Conservation (phyloP, 2,888 invertebrate species). For the Vesta saturnalis region DNA sequence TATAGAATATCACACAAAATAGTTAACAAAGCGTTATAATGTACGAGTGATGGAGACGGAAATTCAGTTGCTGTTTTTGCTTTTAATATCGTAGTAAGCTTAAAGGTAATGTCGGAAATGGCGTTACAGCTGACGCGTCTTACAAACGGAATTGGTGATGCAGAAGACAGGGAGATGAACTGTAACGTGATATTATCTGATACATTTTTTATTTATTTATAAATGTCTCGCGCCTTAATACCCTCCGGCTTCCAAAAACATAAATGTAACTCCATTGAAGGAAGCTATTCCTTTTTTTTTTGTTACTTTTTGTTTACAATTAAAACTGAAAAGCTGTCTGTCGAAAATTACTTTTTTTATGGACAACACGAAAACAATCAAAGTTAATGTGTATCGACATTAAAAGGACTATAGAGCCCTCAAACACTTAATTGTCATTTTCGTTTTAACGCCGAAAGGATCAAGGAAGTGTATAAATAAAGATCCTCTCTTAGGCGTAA, state of each 20-base stretch:
- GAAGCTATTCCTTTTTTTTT: too few species aligned
- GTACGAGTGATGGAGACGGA: slow-evolving; percentile 9
- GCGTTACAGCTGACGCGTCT: slow-evolving; percentile 31
- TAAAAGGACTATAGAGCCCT: slow-evolving; percentile 18
- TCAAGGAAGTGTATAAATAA: slow-evolving; percentile 41
- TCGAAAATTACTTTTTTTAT: too few species aligned
- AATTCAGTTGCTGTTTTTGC: slow-evolving; percentile 17
- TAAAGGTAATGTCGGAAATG: slow-evolving; percentile 28
- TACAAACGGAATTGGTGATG: slow-evolving; percentile 42
- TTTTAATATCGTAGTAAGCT: not conserved
- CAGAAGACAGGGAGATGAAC: slow-evolving; percentile 40
- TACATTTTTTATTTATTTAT: slow-evolving; percentile 45
- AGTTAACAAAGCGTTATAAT: slow-evolving; percentile 1
- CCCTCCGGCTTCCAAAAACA: slow-evolving; percentile 19
- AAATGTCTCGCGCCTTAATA: slow-evolving; percentile 36
- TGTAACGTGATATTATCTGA: slow-evolving; percentile 44
- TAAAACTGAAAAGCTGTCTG: not conserved
- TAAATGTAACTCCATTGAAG: slow-evolving; percentile 1
- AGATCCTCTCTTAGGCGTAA: slow-evolving; percentile 38
- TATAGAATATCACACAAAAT: slow-evolving; percentile 12
- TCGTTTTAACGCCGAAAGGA: slow-evolving; percentile 26
- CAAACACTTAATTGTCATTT: slow-evolving; percentile 33
- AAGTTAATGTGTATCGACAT: slow-evolving; percentile 2
- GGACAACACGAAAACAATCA: too few species aligned
- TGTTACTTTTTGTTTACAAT: slow-evolving; percentile 2